phyloP scores from a whole-genome alignment of 2,113 vertebrate genomes.

The Coryphaenoides rupestris region DNA sequence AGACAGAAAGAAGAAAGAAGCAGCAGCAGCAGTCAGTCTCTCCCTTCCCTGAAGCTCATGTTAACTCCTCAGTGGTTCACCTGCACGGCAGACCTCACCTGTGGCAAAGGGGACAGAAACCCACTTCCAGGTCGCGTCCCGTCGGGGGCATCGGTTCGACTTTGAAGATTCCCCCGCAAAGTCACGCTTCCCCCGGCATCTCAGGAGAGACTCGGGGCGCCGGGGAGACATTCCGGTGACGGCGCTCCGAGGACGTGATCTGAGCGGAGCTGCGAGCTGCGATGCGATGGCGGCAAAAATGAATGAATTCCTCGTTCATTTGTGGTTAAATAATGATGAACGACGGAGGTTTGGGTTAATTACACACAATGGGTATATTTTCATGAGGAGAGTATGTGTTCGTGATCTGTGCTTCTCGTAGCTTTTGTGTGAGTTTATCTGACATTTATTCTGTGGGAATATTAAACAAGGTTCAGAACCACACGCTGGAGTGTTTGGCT shows the following conservation, averaged over 20 bases:
- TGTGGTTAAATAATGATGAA: not conserved
- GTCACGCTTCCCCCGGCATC: not conserved
- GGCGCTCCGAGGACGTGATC: not conserved
- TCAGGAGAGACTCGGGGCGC: not conserved
- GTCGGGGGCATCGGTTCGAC: not conserved
- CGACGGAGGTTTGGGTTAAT: not conserved
- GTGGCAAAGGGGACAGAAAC: not conserved
- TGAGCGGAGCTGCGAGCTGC: no score
- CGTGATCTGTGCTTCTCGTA: no score
- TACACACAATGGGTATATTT: not conserved
- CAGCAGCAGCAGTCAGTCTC: no score
- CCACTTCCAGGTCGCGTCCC: no score
- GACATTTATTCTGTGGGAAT: not conserved
- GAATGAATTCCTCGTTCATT: not conserved
- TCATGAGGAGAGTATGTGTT: not conserved
- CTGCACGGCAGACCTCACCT: not conserved
- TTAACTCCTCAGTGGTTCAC: not conserved
- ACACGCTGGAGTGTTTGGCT: not conserved
- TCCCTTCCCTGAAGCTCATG: not conserved
- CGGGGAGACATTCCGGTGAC: no score
- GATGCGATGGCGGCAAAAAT: not conserved
- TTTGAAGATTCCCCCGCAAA: slow-evolving; percentile 1
- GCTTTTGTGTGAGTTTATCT: no score
- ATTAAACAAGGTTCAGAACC: not conserved
- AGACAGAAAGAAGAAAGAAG: no score